Base-by-base conservation (phyloP, 2,113 vertebrate genomes). In the Silurus meridionalis region DNA sequence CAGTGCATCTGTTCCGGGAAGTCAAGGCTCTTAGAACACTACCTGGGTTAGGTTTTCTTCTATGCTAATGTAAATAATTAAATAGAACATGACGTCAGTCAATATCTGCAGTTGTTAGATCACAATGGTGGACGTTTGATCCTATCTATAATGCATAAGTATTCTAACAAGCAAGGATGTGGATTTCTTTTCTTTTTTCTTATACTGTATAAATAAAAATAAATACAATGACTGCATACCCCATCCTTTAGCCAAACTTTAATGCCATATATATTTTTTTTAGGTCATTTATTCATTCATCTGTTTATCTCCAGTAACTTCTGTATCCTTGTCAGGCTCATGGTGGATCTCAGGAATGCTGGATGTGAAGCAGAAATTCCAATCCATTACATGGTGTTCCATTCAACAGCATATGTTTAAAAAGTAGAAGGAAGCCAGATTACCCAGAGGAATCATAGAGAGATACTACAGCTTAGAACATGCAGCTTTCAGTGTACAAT, bases 1-100 rank as follows among this genome's bases (percentile, higher is more conserved):
- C 80, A 83, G 93, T 91, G 92, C 85, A 57, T 93, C 92, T 95
- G 94, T 95, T 95, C 87, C 91, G 69, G 90, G 90, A 86, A 74
- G 66, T 57, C 72, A 61, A 82, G 78, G 79, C 85, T 86, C 88
- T 83, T 3, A 86, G 81, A 88, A 23, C 50, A 85, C 82, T 64
- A 81, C 83, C 57, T 84, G 66, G 57, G 71, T 53, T 28, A 13
- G 10, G 15, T 50, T 75, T 17, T 74, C 48, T 83, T 83, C 28
- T 79, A 15, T 78, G 55, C 55, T 58, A 37, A 79, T 9, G 10
- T 58, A 80, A 37, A 61, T 80, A 2, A 80, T 80, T 60, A 46
- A 58, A 10, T 46, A 60, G 57, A 4, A 79, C 58, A 58, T 19
- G 75, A 80, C 9, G 0, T 14, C 13, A 77, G 15, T 25, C 5